Evolutionary conservation across 2,113 vertebrate genomes (phyloP), one percentile per base, ranked within the genome.

Genomic region (Lepisosteus osseus): DNA sequence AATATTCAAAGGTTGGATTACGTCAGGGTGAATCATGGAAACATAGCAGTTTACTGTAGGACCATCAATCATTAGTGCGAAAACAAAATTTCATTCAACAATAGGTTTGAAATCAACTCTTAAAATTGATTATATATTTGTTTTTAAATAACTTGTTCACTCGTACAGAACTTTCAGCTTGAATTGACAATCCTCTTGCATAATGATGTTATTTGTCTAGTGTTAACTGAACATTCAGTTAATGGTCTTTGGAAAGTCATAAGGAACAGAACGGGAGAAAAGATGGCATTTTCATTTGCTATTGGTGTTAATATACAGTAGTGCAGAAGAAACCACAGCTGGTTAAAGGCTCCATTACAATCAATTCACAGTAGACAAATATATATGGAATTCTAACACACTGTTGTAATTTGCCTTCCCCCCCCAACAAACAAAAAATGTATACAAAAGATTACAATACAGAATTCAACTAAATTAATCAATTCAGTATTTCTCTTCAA

Each of bases 391-490:
- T 43, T 83, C 78, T 75, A 76, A 93, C 57, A 72, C 86, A 83
- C 90, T 86, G 87, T 81, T 83, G 85, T 89, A 93, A 93, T 94
- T 90, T 90, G 76, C 90, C 95, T 94, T 89, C 90, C 90, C 94
- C 92, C 80, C 91, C 92, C 83, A 86, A 92, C 90, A 90, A 92
- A 88, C 92, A 95, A 95, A 94, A 96, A 95, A 91, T 88, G 80
- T 76, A 95, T 97, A 97, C 93, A 98, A 97, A 98, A 95, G 95
- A 92, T 87, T 97, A 96, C 96, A 96, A 97, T 95, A 96, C 94
- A 95, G 93, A 95, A 92, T 96, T 97, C 94, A 94, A 95, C 95
- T 95, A 94, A 95, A 89, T 59, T 90, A 93, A 93, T 94, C 92
- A 95, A 92, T 93, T 88, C 86, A 92, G 91, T 91, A 85, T 82